phyloP scores from a whole-genome alignment of 1,140 invertebrate genomes.

The Leptestheria dahalacensis region DNA sequence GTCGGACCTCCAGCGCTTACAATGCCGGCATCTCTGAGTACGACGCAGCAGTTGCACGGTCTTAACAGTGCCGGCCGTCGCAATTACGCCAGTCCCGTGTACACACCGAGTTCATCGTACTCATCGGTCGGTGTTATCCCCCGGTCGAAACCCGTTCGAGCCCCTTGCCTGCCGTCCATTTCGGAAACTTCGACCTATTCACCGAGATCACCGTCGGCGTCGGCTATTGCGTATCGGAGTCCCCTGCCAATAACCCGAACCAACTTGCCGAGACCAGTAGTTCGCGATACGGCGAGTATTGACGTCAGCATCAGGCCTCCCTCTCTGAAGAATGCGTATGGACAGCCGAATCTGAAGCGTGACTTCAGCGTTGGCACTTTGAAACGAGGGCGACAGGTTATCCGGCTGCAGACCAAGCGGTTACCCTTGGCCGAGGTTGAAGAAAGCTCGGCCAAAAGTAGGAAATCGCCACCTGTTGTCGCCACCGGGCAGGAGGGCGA shows the following conservation, averaged over 20 bases:
- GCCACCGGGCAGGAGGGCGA: too few relatives aligned
- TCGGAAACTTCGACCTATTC: background rate
- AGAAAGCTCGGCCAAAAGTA: slow-evolving; percentile 3
- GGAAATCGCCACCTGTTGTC: too few relatives aligned
- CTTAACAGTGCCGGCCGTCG: background rate
- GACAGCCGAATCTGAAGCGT: background rate
- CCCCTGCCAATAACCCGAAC: background rate
- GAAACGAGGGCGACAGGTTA: slow-evolving; percentile 47
- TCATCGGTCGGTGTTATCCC: background rate
- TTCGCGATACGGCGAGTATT: slow-evolving; percentile 11
- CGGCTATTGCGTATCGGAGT: background rate
- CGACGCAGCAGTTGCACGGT: background rate
- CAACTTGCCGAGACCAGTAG: background rate
- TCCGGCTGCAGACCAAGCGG: slow-evolving; percentile 44
- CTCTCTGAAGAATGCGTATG: slow-evolving; percentile 1
- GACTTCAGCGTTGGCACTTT: slow-evolving; percentile 31
- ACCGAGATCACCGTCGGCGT: background rate
- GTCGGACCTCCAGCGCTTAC: background rate
- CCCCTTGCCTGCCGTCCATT: slow-evolving; percentile 1
- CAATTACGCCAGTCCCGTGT: background rate
- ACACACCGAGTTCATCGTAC: background rate
- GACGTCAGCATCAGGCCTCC: slow-evolving; percentile 12
- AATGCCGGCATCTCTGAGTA: background rate
- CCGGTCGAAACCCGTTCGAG: background rate
- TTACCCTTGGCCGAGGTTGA: background rate